A percentile compares a stretch with the other conserved stretches of the same genome.
Evolutionary conservation across 2,113 vertebrate genomes (phyloP).

Genomic region (Telmatochromis sp.): DNA sequence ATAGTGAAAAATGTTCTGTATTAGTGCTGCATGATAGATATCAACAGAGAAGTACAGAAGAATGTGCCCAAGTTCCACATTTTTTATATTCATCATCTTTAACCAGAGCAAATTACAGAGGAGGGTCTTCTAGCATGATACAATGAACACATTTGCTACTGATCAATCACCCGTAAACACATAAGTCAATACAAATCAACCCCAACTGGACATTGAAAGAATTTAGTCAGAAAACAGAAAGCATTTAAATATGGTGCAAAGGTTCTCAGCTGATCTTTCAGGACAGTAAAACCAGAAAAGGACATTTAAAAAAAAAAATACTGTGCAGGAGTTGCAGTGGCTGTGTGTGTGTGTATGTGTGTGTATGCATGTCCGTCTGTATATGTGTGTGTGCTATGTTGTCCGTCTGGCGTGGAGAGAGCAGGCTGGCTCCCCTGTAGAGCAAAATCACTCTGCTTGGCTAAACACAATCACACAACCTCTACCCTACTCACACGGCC

Average conservation of each 20-base stretch:
- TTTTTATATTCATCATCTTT: neutral
- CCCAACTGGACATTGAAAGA: neutral
- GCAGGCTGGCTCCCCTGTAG: constrained; percentile 62
- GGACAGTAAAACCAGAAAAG: neutral
- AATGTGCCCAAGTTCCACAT: neutral
- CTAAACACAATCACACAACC: constrained; percentile 68
- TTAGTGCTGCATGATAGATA: neutral
- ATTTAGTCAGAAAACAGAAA: neutral
- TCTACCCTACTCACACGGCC: constrained; percentile 38
- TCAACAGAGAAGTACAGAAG: neutral
- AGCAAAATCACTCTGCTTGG: constrained; percentile 66
- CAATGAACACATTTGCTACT: neutral
- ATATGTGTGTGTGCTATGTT: neutral
- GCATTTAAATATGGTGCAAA: neutral
- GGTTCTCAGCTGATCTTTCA: neutral
- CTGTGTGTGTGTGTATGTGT: neutral
- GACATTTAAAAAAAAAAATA: neutral
- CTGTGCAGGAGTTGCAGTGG: neutral
- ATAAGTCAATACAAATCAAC: neutral
- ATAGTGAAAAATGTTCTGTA: neutral
- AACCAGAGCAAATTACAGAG: neutral
- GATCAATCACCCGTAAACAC: neutral
- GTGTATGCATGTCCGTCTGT: neutral
- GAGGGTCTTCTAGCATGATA: neutral
- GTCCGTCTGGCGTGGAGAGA: constrained; percentile 53